Evolutionary conservation across 92 coral and sea anemone genomes (phyloP), one percentile per base, ranked within the genome.

Genomic region (Siderastrea radians): DNA sequence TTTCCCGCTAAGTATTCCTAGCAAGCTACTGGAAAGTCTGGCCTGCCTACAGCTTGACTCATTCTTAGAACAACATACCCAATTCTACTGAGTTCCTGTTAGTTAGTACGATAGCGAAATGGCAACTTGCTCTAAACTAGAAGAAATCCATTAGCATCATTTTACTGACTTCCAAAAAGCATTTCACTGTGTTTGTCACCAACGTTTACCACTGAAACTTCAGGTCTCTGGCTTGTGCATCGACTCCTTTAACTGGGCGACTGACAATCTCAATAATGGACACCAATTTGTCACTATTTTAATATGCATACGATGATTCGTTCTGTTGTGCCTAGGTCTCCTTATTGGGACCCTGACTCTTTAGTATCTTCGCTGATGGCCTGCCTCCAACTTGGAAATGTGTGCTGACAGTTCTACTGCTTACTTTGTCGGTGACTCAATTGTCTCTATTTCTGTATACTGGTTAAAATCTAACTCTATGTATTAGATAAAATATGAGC

Each of bases 101-200:
- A 9, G 60, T 53, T n/a, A 19, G 78, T 61, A 73, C n/a, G 60
- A 73, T 19, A 73, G 78, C 49, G 78, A 73, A 73, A 72, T 46
- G 76, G 59, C 6, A 14, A 15, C 76, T 72, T 72, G 59, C 76
- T 72, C 12, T 72, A 45, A 54, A 72, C 6, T 7, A 72, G 38
- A 69, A 15, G 4, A 43, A 69, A 69, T 19, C 53, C 14, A 44
- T 69, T 69, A 51, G 74, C 50, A 62, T 82, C 1, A 77, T 52
- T 86, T 86, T 69, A 57, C 68, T 46, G 86, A 78, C 49, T 79
- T 78, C 55, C 79, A 75, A 77, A 78, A 86, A 49, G 90, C 90
- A 4, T 79, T 86, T 86, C 85, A 78, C 47, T 78, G 90, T 86
- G 79, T 79, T 8, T 80, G 49, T 5, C 84, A 66, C 15, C 49